phyloP scores from a whole-genome alignment of 2,888 invertebrate species.

The Aporophyla lueneburgensis region DNA sequence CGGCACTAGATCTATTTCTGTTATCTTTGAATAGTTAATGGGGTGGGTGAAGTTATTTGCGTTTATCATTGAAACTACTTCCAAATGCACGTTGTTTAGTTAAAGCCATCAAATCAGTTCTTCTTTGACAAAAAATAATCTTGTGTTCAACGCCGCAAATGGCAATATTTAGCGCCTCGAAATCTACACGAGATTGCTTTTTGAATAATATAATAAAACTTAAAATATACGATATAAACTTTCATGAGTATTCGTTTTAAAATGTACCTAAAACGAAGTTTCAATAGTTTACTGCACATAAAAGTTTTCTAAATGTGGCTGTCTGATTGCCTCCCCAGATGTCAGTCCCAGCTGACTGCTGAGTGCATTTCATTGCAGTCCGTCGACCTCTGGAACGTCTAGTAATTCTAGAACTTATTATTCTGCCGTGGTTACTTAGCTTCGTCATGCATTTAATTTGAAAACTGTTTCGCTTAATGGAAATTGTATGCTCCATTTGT shows the following conservation, averaged over 20 bases:
- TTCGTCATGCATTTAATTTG: constrained; percentile 41
- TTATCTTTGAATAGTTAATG: constrained; percentile 29
- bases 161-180: not conserved
- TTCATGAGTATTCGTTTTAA: constrained; percentile 8
- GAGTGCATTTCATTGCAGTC: constrained; percentile 39
- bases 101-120: not conserved
- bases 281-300: constrained; percentile 10
- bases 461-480: constrained; percentile 39
- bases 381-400: constrained; percentile 43
- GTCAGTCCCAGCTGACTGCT: constrained; percentile 22
- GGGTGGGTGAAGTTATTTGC: constrained; percentile 9
- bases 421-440: constrained; percentile 29
- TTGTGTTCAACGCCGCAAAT: not conserved
- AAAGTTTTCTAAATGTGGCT: constrained; percentile 34
- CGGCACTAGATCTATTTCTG: constrained; percentile 18
- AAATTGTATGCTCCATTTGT: constrained; percentile 45
- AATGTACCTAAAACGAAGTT: constrained; percentile 26
- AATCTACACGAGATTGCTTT: constrained; percentile 3
- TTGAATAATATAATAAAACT: constrained; percentile 28
- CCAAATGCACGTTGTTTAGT: constrained; percentile 9
- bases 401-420: constrained; percentile 48
- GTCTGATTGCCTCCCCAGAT: constrained; percentile 38
- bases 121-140: not conserved
- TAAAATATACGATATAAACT: constrained; percentile 6
- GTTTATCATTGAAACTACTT: constrained; percentile 11